phyloP scores from a whole-genome alignment of 2,888 invertebrate genomes.

The Sarcophaga caerulescens region DNA sequence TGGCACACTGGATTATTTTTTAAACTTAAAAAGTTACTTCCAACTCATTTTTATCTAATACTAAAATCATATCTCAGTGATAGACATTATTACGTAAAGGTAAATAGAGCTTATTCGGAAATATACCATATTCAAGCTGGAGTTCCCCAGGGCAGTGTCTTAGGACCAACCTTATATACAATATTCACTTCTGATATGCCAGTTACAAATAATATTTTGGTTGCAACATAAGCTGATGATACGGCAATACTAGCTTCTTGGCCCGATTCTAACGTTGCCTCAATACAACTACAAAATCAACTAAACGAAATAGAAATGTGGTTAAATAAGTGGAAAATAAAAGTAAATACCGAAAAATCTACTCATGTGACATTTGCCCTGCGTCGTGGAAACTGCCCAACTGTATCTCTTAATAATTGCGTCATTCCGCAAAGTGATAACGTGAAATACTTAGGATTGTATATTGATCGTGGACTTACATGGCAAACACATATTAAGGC shows the following conservation, averaged over 20 bases:
- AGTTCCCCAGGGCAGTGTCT: neutral
- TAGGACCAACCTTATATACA: constrained; percentile 4
- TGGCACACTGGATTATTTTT: too few relatives aligned
- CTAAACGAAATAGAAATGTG: too few relatives aligned
- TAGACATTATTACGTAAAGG: constrained; percentile 7
- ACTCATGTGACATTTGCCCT: too few relatives aligned
- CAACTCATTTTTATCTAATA: neutral
- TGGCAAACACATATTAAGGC: neutral
- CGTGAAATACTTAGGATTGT: too few relatives aligned
- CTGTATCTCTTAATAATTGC: too few relatives aligned
- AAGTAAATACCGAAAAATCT: too few relatives aligned
- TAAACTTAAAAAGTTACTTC: neutral
- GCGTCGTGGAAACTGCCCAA: too few relatives aligned
- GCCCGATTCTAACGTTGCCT: too few relatives aligned
- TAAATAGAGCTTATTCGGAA: constrained; percentile 7
- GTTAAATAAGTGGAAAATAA: too few relatives aligned
- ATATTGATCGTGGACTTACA: too few relatives aligned
- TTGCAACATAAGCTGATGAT: constrained; percentile 11
- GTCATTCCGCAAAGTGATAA: too few relatives aligned
- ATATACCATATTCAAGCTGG: neutral
- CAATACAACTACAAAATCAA: too few relatives aligned
- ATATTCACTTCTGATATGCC: constrained; percentile 3
- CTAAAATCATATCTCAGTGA: neutral
- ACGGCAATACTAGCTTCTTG: neutral
- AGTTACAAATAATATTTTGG: neutral